Evolutionary conservation across 2,888 invertebrate genomes (phyloP), one percentile per base, ranked within the genome.

Genomic region (Salticus scenicus): DNA sequence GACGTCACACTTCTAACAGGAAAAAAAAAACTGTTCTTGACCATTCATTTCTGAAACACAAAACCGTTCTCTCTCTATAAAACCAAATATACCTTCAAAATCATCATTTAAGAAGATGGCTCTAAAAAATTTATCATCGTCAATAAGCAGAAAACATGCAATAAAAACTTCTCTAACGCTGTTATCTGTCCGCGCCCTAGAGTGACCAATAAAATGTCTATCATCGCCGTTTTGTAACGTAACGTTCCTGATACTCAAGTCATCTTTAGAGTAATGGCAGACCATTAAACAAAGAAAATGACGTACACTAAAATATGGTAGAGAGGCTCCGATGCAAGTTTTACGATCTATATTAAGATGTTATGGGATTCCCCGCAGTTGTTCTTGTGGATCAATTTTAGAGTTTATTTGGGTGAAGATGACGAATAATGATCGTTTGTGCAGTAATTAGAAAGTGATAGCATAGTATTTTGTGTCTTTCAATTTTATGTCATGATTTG

Each of bases 141-240:
- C 57, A 57, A 57, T 57, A 57, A 17, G 57, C 57, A 57, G 57
- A 57, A 24, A 57, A 57, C 57, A 24, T 24, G 57, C 57, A 57
- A 57, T 57, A 57, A 57, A 57, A 57, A 1, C 57, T 24, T 57
- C 57, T 47, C 42, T 47, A 24, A 57, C 57, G 57, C 57, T 57
- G 57, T 24, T 57, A 57, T 57, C 70, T 69, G 81, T 74, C 81
- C 73, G 24, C 74, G 74, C 69, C 57, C 66, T 41, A 24, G 47
- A 82, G 75, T 82, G 75, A 82, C 82, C 82, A 82, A 82, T 82
- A 82, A 82, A 82, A 82, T 37, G 75, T 71, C 67, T 82, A 82
- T 82, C 82, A 75, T 70, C 74, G 28, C 5, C 79, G 31, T 42
- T 63, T 74, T 74, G 57, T 57, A 57, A 24, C 57, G 17, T 24